phyloP scores from a whole-genome alignment of 2,888 invertebrate species.

The Cremastobaeus sp. region DNA sequence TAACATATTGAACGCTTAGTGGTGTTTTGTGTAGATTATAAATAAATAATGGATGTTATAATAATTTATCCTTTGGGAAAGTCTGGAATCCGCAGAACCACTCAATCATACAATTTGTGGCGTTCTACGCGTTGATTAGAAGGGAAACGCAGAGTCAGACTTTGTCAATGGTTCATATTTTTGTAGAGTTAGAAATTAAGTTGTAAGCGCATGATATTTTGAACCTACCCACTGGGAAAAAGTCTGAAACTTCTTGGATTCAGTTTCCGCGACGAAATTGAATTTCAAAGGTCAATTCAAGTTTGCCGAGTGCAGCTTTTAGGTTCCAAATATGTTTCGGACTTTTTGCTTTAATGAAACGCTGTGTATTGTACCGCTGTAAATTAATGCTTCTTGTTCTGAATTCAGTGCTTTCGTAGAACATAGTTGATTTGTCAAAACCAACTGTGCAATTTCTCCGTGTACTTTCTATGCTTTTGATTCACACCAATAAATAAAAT shows the following conservation, averaged over 20 bases:
- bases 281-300: not conserved
- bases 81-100: too few relatives aligned
- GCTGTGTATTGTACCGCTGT: constrained; percentile 43
- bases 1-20: constrained; percentile 12
- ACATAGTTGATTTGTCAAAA: constrained; percentile 19
- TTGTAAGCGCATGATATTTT: constrained; percentile 28
- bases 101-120: too few relatives aligned
- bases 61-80: too few relatives aligned
- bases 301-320: too few relatives aligned
- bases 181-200: constrained; percentile 23
- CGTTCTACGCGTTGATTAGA: too few relatives aligned
- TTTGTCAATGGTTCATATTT: not conserved
- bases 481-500: constrained; percentile 25
- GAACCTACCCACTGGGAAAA: too few relatives aligned
- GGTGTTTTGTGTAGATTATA: constrained; percentile 9
- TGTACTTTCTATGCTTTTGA: constrained; percentile 29
- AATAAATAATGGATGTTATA: constrained; percentile 2
- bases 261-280: too few relatives aligned
- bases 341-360: constrained; percentile 20
- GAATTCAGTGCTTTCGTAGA: constrained; percentile 36
- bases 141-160: too few relatives aligned
- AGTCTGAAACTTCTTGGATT: constrained; percentile 21
- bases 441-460: constrained; percentile 14
- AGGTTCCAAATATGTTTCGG: constrained; percentile 3
- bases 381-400: constrained; percentile 36